Evolutionary conservation across 2,113 vertebrate genomes (phyloP).

Genomic region (Brachyhypopomus gauderio): DNA sequence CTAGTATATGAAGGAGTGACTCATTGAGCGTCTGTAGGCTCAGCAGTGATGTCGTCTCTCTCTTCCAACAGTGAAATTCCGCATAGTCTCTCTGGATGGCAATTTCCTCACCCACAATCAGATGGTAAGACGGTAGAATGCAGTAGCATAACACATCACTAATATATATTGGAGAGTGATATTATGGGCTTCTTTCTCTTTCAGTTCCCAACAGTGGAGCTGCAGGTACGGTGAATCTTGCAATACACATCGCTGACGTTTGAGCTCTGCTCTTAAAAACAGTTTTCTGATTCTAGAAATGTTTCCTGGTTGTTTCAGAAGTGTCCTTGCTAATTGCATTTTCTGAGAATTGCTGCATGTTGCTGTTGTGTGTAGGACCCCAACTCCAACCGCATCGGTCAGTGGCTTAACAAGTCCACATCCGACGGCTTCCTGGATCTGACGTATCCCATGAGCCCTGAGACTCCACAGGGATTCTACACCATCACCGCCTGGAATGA

Average conservation of each 20-base stretch:
- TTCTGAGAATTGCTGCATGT: no score
- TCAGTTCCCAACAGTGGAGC: conserved; percentile 69
- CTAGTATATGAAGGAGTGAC: no score
- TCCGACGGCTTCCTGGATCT: conserved; percentile 68
- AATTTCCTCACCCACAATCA: conserved; percentile 60
- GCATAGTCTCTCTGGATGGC: conserved; percentile 67
- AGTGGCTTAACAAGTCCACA: conserved; percentile 68
- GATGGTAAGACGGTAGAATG: conserved; percentile 57
- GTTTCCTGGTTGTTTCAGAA: no score
- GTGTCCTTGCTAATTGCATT: background rate
- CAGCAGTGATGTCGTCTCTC: no score
- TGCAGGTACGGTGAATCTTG: conserved; percentile 61
- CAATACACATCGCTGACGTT: no score
- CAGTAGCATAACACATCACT: no score
- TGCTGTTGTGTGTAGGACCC: conserved; percentile 63
- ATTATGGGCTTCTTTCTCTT: conserved; percentile 51
- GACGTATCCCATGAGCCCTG: conserved; percentile 63
- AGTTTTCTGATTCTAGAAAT: no score
- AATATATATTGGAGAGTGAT: no score
- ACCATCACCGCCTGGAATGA: conserved; percentile 58
- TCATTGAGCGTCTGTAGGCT: no score
- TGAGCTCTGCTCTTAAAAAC: no score
- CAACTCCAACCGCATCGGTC: conserved; percentile 70
- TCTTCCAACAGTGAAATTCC: conserved; percentile 66
- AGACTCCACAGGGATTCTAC: conserved; percentile 66